Base-by-base conservation (phyloP, 2,113 vertebrate species). In the Tachycineta bicolor region DNA sequence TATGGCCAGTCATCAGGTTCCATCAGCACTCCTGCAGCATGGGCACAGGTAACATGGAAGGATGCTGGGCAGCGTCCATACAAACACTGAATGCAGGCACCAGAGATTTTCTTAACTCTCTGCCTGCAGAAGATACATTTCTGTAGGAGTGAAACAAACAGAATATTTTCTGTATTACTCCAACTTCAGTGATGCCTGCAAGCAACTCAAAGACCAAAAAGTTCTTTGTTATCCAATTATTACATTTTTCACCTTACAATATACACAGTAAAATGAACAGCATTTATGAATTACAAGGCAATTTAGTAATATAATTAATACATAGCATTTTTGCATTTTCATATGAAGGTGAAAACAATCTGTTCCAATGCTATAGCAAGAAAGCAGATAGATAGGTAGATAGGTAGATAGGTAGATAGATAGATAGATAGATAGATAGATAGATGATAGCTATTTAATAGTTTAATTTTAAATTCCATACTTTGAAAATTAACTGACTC, bases 11-110 rank as follows among this genome's bases (percentile, higher is more conserved):
- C 99, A 47, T 99, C 98, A 9, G 99, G 98, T 96, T 99, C 98
- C 98, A 99, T 99, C 82, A 98, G 91, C 10, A 99, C 98, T 14
- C 99, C 99, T 5, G 99, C 98, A 29, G 99, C 99, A 78, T 99
- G 99, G 65, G 99, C 99, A 94, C 99, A 99, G 6, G 99, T 99
- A 94, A 99, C 99, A 62, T 99, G 99, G 96, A 99, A 99, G 79
- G 99, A 99, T 70, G 98, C 98, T 55, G 99, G 98, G 87, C 99
- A 99, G 17, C 98, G 98, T 73, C 98, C 98, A 11, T 98, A 99
- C 3, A 99, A 99, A 95, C 99, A 99, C 96, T 99, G 99, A 96
- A 99, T 98, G 82, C 99, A 99, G 58, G 99, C 98, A 52, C 99
- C 99, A 49, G 98, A 98, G 85, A 97, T 96, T 81, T 98, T 98